Base-by-base conservation (phyloP, 2,888 invertebrate genomes). In the Crepidodera aurea region DNA sequence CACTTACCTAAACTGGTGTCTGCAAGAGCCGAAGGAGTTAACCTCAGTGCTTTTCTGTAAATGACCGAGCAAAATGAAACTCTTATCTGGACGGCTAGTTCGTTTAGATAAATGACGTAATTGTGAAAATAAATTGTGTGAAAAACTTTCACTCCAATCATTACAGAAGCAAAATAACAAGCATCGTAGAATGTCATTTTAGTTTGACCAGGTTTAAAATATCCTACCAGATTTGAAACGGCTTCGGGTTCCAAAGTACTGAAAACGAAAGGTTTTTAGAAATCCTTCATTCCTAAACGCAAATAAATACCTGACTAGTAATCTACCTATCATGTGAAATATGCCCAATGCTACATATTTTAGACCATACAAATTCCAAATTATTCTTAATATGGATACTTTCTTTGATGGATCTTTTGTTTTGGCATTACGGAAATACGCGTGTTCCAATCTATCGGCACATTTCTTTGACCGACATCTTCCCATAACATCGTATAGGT, bases 1-100 rank as follows among this genome's bases (percentile, higher is more conserved):
- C 12, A 62, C 54, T 60, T 48, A 67, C 69, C 69, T 53, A 73
- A 63, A 29, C 70, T 69, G 25, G 72, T 69, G 7, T 70, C 60
- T 22, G 59, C 66, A 51, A 71, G 44, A 6, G 71, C 71, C 12
- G 62, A 50, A 8, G 73, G 72, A 40, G 69, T 69, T 22, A 74
- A 37, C 60, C 60, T 70, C 15, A 74, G 61, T 1, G 71, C 64
- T 46, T 70, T 70, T 56, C 74, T 86, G 77, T 93, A 94, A 64
- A 95, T 87, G 18, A 95, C 83, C 0, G 92, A 89, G 74, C 92
- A 92, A 74, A 91, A 89, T 0, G 92, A 91, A 0, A 93, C 87
- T 10, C 93, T 83, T 76, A 93, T 86, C 80, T 90, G 87, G 89
- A 93, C 90, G 51, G 94, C 93, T 81, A 91, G 34, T 46, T 71